Evolutionary conservation across 2,797 vertebrate genomes (phyloP), one percentile per base, ranked within the genome.

Genomic region (Gymnothorax javanicus): DNA sequence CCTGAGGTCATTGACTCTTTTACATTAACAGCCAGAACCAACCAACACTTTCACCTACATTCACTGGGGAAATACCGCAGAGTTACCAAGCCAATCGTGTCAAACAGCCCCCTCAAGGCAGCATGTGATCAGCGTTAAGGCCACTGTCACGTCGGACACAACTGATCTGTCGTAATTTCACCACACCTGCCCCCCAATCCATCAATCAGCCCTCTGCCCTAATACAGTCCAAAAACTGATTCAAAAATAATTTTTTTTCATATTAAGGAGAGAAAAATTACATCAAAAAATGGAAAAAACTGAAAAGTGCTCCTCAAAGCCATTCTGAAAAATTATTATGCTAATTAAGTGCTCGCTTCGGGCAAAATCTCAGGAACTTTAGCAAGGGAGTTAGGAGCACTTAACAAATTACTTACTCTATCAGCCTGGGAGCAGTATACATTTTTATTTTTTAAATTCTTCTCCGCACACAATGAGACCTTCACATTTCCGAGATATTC

Each of bases 251-350:
- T 23, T 89, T 92, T 89, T 90, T 90, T 92, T 89, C 89, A 91
- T 87, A 91, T 92, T 91, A 90, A 92, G 89, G 92, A 89, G 59
- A 15, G 7, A 58, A 83, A 87, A 83, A 79, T 73, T 50, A 73
- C 69, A 73, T 73, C 2, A 33, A 73, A 73, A 73, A 73, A 73
- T 27, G 27, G 43, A 83, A 83, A 71, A 92, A 92, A 91, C 93
- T 91, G 92, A 93, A 91, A 93, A 92, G 94, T 91, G 92, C 94
- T 94, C 93, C 94, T 94, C 92, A 92, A 93, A 95, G 94, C 92
- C 90, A 90, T 93, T 92, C 64, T 86, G 88, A 91, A 94, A 95
- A 95, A 94, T 91, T 92, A 94, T 95, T 94, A 94, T 95, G 95
- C 91, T 95, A 95, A 96, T 95, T 91, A 93, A 92, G 92, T 91